Base-by-base conservation (phyloP, 2,797 vertebrate species). In the Acanthiza pusilla region DNA sequence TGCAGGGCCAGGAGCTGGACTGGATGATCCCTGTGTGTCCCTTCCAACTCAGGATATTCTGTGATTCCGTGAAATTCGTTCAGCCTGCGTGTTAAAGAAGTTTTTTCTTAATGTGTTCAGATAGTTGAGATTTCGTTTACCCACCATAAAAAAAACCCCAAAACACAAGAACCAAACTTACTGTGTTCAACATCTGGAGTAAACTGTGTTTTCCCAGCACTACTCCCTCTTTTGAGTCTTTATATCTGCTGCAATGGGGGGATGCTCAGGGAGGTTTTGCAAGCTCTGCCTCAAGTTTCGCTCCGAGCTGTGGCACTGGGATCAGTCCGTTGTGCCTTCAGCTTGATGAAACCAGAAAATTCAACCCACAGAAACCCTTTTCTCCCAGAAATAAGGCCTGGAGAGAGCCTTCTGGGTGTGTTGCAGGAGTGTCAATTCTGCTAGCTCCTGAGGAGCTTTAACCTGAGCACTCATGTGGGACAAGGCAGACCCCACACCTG, bases 1-100 rank as follows among this genome's bases (percentile, higher is more conserved):
- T 1, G 62, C 53, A 51, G 38, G 62, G 22, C 0, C 36, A 36
- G 82, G 43, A 0, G 5, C 1, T 5, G 42, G 29, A 0, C 47
- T 47, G 3, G 2, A 0, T 16, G 19, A 7, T 68, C 29, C 38
- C 10, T 45, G 22, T 11, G 47, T 8, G 3, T 16, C 5, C 23
- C 27, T 23, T 38, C n/a, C 72, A n/a, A 6, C 23, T 30, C 19
- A 61, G 40, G 1, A 20, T 1, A 38, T 45, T 60, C 18, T 47
- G 40, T 54, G 50, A 73, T 55, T n/a, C 34, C 60, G 16, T 63
- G 42, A 40, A n/a, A 40, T 50, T 17, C 34, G 27, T 23, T 72
- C 32, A 38, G 21, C 19, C 47, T 78, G 15, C 18, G 5, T 36
- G 16, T 23, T 62, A n/a, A 54, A 53, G 38, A 38, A 15, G 36